These are phyloP conservation scores for Lingula anatina DNA, from an alignment of 2,888 invertebrate genomes.

Conservation along the genomic window DNA sequence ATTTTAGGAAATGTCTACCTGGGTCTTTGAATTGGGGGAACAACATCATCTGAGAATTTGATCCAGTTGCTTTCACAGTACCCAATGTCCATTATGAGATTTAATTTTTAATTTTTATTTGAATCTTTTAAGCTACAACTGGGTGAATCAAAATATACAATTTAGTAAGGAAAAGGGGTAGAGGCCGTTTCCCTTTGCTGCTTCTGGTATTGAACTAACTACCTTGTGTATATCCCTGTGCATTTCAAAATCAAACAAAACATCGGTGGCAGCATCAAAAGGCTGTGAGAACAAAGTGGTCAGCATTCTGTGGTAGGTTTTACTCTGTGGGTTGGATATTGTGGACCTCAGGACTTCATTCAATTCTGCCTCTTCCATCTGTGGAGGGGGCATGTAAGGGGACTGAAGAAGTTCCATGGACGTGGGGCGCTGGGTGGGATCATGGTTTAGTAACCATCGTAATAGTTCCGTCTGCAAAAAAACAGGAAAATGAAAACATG, in stretches of 20 bases:
- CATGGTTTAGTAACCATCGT: conserved; percentile 78
- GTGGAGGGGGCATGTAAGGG: conserved; percentile 76
- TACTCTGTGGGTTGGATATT: conserved; percentile 73
- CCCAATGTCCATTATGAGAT: too few species aligned
- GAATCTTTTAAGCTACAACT: too few species aligned
- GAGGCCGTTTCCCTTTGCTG: too few species aligned
- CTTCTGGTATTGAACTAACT: too few species aligned
- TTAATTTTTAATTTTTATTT: too few species aligned
- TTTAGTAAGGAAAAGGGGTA: too few species aligned
- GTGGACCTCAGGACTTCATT: conserved; percentile 74
- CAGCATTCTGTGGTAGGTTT: conserved; percentile 63
- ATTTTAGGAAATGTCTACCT: too few species aligned
- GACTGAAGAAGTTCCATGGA: conserved; percentile 78
- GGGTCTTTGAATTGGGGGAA: too few species aligned
- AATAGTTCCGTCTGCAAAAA: conserved; percentile 34
- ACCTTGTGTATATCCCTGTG: too few species aligned
- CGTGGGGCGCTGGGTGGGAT: conserved; percentile 76
- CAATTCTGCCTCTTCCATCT: conserved; percentile 77
- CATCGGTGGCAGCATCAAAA: conserved; percentile 66
- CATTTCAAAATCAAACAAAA: conserved; percentile 82
- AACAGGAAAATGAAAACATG: neutral
- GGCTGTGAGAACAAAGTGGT: conserved; percentile 56
- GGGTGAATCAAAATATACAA: too few species aligned
- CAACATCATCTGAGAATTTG: too few species aligned
- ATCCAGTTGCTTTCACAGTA: too few species aligned